Percentiles rank a stretch among this genome's conserved stretches.
Evolutionary conservation across 1,140 invertebrate genomes (phyloP).

Genomic region (Zaprionus africanus): DNA sequence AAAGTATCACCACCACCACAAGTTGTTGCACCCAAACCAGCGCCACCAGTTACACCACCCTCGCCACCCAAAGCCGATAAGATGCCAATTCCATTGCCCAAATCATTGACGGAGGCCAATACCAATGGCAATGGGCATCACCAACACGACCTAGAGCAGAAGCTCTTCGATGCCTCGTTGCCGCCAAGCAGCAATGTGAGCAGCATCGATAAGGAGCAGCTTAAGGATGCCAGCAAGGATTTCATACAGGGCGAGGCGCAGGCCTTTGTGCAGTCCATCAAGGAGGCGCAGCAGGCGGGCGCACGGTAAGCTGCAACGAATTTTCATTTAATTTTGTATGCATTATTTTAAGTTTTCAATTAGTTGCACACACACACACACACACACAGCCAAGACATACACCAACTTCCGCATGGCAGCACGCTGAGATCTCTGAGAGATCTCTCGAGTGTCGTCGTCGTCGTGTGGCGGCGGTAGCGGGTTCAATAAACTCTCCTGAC

Average conservation of each 20-base stretch:
- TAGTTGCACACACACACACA: conserved; percentile 30
- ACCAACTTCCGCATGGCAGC: conserved; percentile 58
- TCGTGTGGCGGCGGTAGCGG: conserved; percentile 8
- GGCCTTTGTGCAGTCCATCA: conserved; percentile 72
- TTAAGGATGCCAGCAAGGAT: conserved; percentile 77
- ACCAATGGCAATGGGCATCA: conserved; percentile 57
- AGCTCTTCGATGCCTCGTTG: conserved; percentile 50
- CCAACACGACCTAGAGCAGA: conserved; percentile 52
- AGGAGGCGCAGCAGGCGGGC: conserved; percentile 68
- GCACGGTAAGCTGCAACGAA: conserved; percentile 58
- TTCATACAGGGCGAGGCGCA: conserved; percentile 72
- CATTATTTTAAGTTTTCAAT: conserved; percentile 43
- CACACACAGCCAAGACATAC: not conserved
- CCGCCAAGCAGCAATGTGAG: conserved; percentile 54
- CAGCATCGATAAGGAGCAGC: conserved; percentile 48
- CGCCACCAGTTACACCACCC: conserved; percentile 44
- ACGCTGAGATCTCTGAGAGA: not conserved
- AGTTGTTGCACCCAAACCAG: conserved; percentile 33
- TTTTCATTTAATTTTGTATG: conserved; percentile 31
- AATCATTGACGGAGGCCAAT: conserved; percentile 62
- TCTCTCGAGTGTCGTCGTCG: conserved; percentile 3
- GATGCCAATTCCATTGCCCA: conserved; percentile 71
- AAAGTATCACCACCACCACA: conserved; percentile 28
- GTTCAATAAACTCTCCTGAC: conserved; percentile 70
- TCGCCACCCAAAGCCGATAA: conserved; percentile 56